Evolutionary conservation across 2,888 invertebrate species (phyloP).

Genomic region (Zygaena filipendulae): DNA sequence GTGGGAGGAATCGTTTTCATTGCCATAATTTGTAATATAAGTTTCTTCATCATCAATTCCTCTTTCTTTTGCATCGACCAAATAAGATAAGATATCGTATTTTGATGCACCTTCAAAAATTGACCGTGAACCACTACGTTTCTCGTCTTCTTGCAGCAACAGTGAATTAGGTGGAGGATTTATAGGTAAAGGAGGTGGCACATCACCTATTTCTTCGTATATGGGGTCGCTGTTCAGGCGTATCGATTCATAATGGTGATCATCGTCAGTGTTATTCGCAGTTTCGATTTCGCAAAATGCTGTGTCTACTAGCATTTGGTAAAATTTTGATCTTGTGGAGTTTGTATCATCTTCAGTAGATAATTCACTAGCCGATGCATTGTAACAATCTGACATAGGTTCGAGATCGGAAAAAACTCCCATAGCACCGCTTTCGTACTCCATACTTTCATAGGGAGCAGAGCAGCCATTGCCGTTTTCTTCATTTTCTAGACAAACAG

Average conservation of each 20-base stretch:
- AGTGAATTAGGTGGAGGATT: constrained; percentile 80
- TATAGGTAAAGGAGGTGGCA: constrained; percentile 82
- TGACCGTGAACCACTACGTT: constrained; percentile 74
- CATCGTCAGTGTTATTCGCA: constrained; percentile 69
- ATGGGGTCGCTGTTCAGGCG: constrained; percentile 76
- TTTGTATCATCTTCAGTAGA: constrained; percentile 74
- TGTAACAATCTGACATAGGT: constrained; percentile 77
- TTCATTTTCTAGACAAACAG: constrained; percentile 42
- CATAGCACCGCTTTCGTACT: constrained; percentile 71
- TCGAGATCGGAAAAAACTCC: constrained; percentile 63
- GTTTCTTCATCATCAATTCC: constrained; percentile 77
- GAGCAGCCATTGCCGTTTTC: constrained; percentile 72
- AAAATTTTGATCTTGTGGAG: constrained; percentile 76
- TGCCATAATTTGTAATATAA: constrained; percentile 72
- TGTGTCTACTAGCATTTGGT: constrained; percentile 78
- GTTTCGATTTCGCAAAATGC: constrained; percentile 75
- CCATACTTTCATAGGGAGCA: constrained; percentile 80
- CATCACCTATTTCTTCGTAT: constrained; percentile 80
- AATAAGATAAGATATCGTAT: constrained; percentile 88
- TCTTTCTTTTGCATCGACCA: constrained; percentile 87
- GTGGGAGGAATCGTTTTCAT: constrained; percentile 59
- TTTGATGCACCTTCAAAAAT: constrained; percentile 87
- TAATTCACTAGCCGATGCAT: constrained; percentile 74
- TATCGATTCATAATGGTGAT: constrained; percentile 81
- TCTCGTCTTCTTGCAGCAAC: constrained; percentile 75